phyloP scores from a whole-genome alignment of 2,797 vertebrate species.

The Rhinichthys osculus region DNA sequence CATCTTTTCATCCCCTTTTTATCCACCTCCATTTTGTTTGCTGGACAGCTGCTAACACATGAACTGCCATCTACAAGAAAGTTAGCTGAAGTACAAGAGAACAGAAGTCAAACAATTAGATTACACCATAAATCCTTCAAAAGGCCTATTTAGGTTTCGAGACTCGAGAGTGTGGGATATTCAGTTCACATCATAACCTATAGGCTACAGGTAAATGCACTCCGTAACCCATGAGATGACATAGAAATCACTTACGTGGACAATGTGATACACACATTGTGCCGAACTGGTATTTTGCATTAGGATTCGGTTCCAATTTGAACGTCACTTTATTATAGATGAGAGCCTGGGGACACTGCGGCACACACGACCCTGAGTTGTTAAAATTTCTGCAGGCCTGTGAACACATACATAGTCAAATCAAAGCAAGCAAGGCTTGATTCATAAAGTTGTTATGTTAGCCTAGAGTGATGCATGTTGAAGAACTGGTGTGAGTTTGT shows the following conservation, averaged over 20 bases:
- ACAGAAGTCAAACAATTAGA: conserved; percentile 1
- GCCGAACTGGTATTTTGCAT: conserved; percentile 94
- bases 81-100: conserved; percentile 77
- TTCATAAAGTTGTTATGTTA: background rate
- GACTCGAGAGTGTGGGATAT: background rate
- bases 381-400: conserved; percentile 95
- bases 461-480: background rate
- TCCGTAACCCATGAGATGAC: background rate
- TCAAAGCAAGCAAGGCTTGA: background rate
- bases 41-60: conserved; percentile 91
- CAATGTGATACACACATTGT: conserved; percentile 92
- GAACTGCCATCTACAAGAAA: conserved; percentile 93
- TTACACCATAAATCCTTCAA: background rate
- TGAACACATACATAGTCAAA: conserved; percentile 29
- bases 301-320: conserved; percentile 92
- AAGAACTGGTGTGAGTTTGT: conserved; percentile 7
- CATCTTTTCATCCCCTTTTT: conserved; percentile 90
- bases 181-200: background rate
- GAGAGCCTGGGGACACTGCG: conserved; percentile 87
- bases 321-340: conserved; percentile 93
- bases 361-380: conserved; percentile 90
- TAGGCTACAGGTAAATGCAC: background rate
- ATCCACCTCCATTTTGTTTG: conserved; percentile 91
- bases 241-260: conserved; percentile 83
- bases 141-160: too few species aligned